Percentiles rank a stretch among this genome's conserved stretches.
phyloP scores from a whole-genome alignment of 2,888 invertebrate genomes.

The Cataglyphis cursor region DNA sequence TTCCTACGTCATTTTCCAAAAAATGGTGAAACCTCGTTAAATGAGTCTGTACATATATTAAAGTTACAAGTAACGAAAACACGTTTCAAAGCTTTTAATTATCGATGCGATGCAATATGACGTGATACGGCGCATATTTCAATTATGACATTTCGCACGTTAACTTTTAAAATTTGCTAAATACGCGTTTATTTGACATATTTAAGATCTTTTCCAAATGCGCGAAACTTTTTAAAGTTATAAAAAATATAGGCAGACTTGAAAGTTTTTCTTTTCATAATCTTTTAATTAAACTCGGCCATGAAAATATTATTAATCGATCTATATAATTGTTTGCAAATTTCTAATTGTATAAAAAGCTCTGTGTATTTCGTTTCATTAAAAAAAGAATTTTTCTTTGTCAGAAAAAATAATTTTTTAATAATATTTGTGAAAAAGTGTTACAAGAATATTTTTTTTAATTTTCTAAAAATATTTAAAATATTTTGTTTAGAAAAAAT shows the following conservation, averaged over 20 bases:
- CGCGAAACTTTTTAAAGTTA: neutral
- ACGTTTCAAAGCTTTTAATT: conserved; percentile 30
- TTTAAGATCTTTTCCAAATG: conserved; percentile 1
- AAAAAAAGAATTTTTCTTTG: neutral
- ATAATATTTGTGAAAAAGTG: neutral
- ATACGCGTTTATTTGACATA: conserved; percentile 35
- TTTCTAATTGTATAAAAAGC: neutral
- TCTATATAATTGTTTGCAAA: conserved; percentile 12
- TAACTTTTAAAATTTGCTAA: conserved; percentile 32
- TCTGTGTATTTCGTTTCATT: neutral
- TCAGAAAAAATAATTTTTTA: neutral
- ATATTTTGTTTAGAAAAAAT: neutral
- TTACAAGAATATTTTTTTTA: neutral
- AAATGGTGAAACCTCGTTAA: conserved; percentile 42
- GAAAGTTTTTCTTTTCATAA: neutral
- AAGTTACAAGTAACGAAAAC: conserved; percentile 13
- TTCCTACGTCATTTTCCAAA: conserved; percentile 44
- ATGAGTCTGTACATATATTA: conserved; percentile 35
- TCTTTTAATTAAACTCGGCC: neutral
- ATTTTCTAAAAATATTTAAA: neutral
- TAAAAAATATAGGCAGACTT: neutral
- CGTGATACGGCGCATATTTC: conserved; percentile 28
- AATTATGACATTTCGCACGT: conserved; percentile 43
- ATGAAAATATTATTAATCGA: neutral
- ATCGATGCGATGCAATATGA: conserved; percentile 24